phyloP scores from a whole-genome alignment of 2,113 vertebrate genomes.

The Phycodurus eques region DNA sequence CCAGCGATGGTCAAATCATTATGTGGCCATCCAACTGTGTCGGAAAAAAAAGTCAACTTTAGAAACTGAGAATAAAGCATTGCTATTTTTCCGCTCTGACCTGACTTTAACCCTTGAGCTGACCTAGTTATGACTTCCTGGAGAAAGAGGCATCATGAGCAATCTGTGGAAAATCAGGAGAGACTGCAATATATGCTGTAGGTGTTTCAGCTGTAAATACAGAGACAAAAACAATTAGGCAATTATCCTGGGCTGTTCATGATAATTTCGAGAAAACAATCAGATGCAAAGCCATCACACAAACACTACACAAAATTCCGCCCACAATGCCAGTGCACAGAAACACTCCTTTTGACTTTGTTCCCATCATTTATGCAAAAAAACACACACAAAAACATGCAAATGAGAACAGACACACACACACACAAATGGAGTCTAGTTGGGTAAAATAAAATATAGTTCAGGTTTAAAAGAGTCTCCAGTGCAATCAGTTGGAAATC shows the following conservation, averaged over 20 bases:
- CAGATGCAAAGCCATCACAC: slow-evolving; percentile 51
- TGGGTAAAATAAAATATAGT: slow-evolving; percentile 36
- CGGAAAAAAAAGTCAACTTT: slow-evolving; percentile 23
- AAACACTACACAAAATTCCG: slow-evolving; percentile 36
- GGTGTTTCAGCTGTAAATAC: slow-evolving; percentile 38
- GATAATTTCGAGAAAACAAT: slow-evolving; percentile 53
- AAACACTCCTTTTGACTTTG: slow-evolving; percentile 24
- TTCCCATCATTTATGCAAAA: slow-evolving; percentile 30
- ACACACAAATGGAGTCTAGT: slow-evolving; percentile 5
- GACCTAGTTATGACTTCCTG: slow-evolving; percentile 33
- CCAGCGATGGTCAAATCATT: slow-evolving; percentile 36
- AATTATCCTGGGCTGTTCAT: slow-evolving; percentile 48
- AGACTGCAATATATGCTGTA: slow-evolving; percentile 21
- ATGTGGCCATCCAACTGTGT: slow-evolving; percentile 26
- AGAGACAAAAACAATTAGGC: slow-evolving; percentile 55
- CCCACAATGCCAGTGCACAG: slow-evolving; percentile 35
- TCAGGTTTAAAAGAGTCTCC: slow-evolving; percentile 49
- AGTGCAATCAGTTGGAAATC: slow-evolving; percentile 59
- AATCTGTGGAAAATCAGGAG: slow-evolving; percentile 20
- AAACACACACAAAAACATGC: slow-evolving; percentile 24
- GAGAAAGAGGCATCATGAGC: slow-evolving; percentile 15
- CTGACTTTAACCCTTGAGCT: slow-evolving; percentile 31
- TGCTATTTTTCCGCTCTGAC: slow-evolving; percentile 20
- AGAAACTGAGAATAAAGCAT: slow-evolving; percentile 17
- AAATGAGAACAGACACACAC: slow-evolving; percentile 4